These are phyloP conservation scores for Phalanger gymnotis DNA, from an alignment of 2,797 vertebrate species.

Conservation along the genomic window DNA sequence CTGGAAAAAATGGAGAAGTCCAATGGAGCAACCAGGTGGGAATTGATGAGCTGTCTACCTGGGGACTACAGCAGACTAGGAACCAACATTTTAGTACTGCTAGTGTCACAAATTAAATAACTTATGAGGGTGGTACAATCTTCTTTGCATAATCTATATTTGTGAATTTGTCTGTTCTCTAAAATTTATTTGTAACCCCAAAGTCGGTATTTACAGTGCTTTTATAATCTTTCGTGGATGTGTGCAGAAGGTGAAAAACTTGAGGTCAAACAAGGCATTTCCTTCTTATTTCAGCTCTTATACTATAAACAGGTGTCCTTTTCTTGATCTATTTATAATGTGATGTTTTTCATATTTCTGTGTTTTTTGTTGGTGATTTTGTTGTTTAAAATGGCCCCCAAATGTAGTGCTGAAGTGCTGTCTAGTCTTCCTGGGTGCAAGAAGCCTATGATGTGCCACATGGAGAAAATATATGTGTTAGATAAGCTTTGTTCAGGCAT, in stretches of 20 bases:
- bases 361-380: not conserved
- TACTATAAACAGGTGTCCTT: not conserved
- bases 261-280: not conserved
- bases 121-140: not conserved
- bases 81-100: slow-evolving; percentile 43
- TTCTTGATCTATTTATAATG: not conserved
- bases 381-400: not conserved
- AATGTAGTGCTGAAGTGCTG: not conserved
- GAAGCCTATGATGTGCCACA: not conserved
- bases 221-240: not conserved
- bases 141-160: not conserved
- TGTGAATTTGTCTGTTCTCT: not conserved
- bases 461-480: not conserved
- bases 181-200: not conserved
- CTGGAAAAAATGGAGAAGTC: not conserved
- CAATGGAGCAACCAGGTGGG: not conserved
- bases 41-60: not conserved
- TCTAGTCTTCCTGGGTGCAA: not conserved
- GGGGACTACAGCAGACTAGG: slow-evolving; percentile 53
- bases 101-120: slow-evolving; percentile 21
- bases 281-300: not conserved
- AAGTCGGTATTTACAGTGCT: not conserved
- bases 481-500: not conserved
- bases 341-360: not conserved
- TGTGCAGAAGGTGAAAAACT: not conserved